phyloP scores from a whole-genome alignment of 2,113 vertebrate genomes.

The Equus przewalskii region DNA sequence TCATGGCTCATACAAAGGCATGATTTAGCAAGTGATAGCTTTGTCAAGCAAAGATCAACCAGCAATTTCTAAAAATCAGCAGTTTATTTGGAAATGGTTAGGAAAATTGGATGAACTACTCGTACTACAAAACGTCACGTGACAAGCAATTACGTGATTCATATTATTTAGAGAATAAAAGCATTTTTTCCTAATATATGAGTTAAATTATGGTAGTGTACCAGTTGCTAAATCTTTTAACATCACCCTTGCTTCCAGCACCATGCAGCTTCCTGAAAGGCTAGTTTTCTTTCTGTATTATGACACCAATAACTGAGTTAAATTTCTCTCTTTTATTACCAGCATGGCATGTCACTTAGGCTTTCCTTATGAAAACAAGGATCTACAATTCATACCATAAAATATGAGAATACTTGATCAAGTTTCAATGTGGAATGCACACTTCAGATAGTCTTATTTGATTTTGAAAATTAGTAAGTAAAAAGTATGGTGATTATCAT shows the following conservation, averaged over 20 bases:
- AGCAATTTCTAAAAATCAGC: background rate
- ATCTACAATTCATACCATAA: background rate
- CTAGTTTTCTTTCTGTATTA: background rate
- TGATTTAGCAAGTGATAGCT: background rate
- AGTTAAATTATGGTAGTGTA: background rate
- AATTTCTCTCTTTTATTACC: background rate
- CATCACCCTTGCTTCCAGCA: background rate
- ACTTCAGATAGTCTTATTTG: background rate
- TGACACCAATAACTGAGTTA: background rate
- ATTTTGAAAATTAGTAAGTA: slow-evolving; percentile 10
- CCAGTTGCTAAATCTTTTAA: background rate
- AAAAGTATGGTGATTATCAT: background rate
- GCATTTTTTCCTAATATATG: background rate
- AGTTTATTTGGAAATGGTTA: slow-evolving; percentile 1
- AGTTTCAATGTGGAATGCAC: background rate
- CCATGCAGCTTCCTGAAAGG: background rate
- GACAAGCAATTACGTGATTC: background rate
- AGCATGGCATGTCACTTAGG: background rate
- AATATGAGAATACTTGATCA: background rate
- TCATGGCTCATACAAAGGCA: background rate
- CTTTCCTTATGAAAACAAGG: slow-evolving; percentile 2
- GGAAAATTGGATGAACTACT: background rate
- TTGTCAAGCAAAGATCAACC: background rate
- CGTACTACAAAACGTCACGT: background rate
- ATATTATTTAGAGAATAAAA: slow-evolving; percentile 9